Evolutionary conservation across 2,888 invertebrate genomes (phyloP).

Genomic region (Drosophila parthenogenetica): DNA sequence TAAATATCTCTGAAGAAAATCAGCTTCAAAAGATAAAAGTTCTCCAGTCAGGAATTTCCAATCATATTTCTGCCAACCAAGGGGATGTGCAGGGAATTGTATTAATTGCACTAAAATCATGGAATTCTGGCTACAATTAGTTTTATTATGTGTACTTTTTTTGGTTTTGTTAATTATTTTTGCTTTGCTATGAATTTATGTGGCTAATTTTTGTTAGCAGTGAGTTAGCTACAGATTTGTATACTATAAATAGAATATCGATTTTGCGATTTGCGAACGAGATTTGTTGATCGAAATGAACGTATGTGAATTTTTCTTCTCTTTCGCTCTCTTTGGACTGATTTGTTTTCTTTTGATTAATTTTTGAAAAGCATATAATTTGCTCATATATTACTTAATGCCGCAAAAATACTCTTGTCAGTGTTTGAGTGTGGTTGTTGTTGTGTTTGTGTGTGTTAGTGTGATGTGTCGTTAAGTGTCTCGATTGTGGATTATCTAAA

Average conservation of each 20-base stretch:
- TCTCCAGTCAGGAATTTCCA: too few relatives aligned
- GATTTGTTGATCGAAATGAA: slow-evolving; percentile 52
- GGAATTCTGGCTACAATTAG: slow-evolving; percentile 35
- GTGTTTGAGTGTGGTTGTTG: slow-evolving; percentile 31
- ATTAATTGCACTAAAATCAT: slow-evolving; percentile 40
- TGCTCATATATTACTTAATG: slow-evolving; percentile 46
- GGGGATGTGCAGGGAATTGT: slow-evolving; percentile 20
- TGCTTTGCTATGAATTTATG: slow-evolving; percentile 58
- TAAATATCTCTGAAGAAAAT: neutral
- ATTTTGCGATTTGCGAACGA: slow-evolving; percentile 65
- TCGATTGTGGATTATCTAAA: slow-evolving; percentile 31
- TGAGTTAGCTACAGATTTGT: slow-evolving; percentile 51
- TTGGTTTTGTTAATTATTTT: slow-evolving; percentile 27
- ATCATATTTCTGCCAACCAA: slow-evolving; percentile 51
- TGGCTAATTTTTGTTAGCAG: slow-evolving; percentile 59
- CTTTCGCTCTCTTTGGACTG: slow-evolving; percentile 75
- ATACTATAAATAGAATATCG: slow-evolving; percentile 27
- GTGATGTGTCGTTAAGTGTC: slow-evolving; percentile 15
- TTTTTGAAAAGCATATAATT: slow-evolving; percentile 51
- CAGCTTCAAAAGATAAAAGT: neutral
- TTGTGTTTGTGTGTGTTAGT: slow-evolving; percentile 25
- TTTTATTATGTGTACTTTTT: slow-evolving; percentile 9
- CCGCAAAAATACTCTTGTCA: slow-evolving; percentile 67
- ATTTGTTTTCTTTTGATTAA: slow-evolving; percentile 35
- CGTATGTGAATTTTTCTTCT: slow-evolving; percentile 67